phyloP scores from a whole-genome alignment of 1,140 invertebrate genomes.

The Pinna nobilis region DNA sequence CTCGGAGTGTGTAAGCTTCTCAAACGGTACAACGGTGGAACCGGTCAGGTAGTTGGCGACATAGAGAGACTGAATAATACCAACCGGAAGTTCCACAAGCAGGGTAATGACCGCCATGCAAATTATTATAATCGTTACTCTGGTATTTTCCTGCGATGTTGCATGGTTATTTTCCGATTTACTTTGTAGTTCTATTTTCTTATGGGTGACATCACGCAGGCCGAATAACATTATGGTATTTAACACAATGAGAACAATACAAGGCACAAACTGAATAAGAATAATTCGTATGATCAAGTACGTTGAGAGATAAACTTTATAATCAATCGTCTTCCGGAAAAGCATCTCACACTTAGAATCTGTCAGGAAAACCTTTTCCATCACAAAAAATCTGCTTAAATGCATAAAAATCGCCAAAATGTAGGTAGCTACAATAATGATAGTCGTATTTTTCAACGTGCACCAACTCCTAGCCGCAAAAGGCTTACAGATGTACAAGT shows the following conservation, averaged over 20 bases:
- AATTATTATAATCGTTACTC: slow-evolving; percentile 44
- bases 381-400: slow-evolving; percentile 29
- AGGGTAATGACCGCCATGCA: slow-evolving; percentile 43
- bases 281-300: slow-evolving; percentile 41
- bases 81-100: slow-evolving; percentile 38
- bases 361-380: slow-evolving; percentile 6
- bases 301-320: slow-evolving; percentile 13
- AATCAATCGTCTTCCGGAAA: slow-evolving; percentile 14
- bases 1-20: slow-evolving; percentile 27
- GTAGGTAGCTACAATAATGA: slow-evolving; percentile 32
- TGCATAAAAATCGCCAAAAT: slow-evolving; percentile 34
- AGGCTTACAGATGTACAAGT: slow-evolving; percentile 40
- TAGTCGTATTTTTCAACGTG: slow-evolving; percentile 34
- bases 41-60: slow-evolving; percentile 18
- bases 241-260: slow-evolving; percentile 38
- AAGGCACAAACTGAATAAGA: slow-evolving; percentile 47
- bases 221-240: slow-evolving; percentile 40
- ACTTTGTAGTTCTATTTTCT: slow-evolving; percentile 33
- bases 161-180: slow-evolving; percentile 35
- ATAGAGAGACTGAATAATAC: slow-evolving; percentile 36
- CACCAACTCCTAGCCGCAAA: slow-evolving; percentile 32
- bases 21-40: slow-evolving; percentile 1
- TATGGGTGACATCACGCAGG: slow-evolving; percentile 33
- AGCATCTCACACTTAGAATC: slow-evolving; percentile 14
- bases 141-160: slow-evolving; percentile 34